Evolutionary conservation across 2,888 invertebrate genomes (phyloP).

Genomic region (Adineta ricciae): DNA sequence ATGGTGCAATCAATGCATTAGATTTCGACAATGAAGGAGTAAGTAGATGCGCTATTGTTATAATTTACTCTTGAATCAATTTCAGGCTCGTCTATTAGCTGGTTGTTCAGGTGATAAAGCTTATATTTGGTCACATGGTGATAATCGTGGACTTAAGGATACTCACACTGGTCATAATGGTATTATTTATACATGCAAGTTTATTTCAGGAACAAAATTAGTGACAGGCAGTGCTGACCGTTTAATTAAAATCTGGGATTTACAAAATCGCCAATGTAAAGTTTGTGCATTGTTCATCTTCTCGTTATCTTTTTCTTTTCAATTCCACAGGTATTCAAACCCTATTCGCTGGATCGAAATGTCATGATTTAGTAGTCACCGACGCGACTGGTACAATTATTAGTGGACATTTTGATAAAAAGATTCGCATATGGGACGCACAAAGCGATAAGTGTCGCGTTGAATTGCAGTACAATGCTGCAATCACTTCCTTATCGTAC

Average conservation of each 20-base stretch:
- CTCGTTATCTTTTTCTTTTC: background rate
- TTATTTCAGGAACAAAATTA: constrained; percentile 79
- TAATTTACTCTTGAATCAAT: constrained; percentile 25
- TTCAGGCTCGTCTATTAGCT: constrained; percentile 65
- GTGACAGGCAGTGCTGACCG: constrained; percentile 95
- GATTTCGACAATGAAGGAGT: constrained; percentile 74
- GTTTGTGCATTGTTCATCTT: constrained; percentile 37
- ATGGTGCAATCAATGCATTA: constrained; percentile 85
- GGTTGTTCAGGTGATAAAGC: constrained; percentile 94
- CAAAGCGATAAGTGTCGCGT: constrained; percentile 68
- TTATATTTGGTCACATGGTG: constrained; percentile 83
- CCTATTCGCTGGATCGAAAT: constrained; percentile 73
- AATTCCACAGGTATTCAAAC: constrained; percentile 46
- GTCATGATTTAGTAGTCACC: constrained; percentile 79
- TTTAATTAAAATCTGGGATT: constrained; percentile 95
- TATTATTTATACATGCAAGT: constrained; percentile 81
- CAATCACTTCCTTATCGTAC: constrained; percentile 70
- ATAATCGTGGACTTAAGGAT: constrained; percentile 64
- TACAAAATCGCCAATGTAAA: constrained; percentile 77
- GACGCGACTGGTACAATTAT: constrained; percentile 61
- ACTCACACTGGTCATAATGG: constrained; percentile 88
- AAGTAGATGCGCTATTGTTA: constrained; percentile 23
- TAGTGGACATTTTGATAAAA: constrained; percentile 94
- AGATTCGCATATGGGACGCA: constrained; percentile 88
- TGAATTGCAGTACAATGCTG: constrained; percentile 77